Evolutionary conservation across 2,888 invertebrate species (phyloP).

Genomic region (Hipparchia semele): DNA sequence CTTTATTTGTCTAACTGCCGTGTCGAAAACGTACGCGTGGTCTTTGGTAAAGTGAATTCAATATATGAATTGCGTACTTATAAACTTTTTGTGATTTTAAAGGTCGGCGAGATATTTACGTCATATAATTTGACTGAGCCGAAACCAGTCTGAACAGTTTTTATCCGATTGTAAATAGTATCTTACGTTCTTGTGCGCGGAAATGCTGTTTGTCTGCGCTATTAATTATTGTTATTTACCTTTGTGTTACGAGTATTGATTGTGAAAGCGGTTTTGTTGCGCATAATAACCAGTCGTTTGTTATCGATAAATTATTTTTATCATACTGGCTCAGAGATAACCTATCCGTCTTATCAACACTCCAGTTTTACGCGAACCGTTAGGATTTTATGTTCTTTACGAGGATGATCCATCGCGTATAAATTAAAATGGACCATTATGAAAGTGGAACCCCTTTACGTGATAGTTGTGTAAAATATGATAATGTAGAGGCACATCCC

Average conservation of each 20-base stretch:
- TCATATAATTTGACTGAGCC: slow-evolving; percentile 64
- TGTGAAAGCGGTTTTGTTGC: slow-evolving; percentile 41
- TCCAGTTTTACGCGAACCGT: slow-evolving; percentile 53
- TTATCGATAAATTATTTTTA: slow-evolving; percentile 33
- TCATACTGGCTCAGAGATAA: slow-evolving; percentile 58
- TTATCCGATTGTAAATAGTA: slow-evolving; percentile 70
- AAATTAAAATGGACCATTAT: slow-evolving; percentile 36
- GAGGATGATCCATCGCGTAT: slow-evolving; percentile 40
- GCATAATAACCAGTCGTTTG: slow-evolving; percentile 45
- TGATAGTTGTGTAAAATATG: slow-evolving; percentile 40
- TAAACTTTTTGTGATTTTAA: slow-evolving; percentile 41
- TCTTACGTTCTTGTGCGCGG: slow-evolving; percentile 58
- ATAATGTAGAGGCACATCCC: slow-evolving; percentile 36
- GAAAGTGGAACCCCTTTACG: slow-evolving; percentile 39
- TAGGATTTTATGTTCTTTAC: slow-evolving; percentile 25
- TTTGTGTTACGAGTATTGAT: background rate
- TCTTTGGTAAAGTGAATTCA: slow-evolving; percentile 38
- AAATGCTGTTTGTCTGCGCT: slow-evolving; percentile 38
- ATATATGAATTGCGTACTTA: slow-evolving; percentile 26
- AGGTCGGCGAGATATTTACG: slow-evolving; percentile 61
- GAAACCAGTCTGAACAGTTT: slow-evolving; percentile 74
- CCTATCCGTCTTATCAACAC: slow-evolving; percentile 51
- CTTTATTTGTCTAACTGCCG: slow-evolving; percentile 54
- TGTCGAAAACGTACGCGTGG: slow-evolving; percentile 56
- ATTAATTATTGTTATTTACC: slow-evolving; percentile 45